These are phyloP conservation scores for Scolopax rusticola DNA, from an alignment of 2,797 vertebrate genomes.

Conservation along the genomic window DNA sequence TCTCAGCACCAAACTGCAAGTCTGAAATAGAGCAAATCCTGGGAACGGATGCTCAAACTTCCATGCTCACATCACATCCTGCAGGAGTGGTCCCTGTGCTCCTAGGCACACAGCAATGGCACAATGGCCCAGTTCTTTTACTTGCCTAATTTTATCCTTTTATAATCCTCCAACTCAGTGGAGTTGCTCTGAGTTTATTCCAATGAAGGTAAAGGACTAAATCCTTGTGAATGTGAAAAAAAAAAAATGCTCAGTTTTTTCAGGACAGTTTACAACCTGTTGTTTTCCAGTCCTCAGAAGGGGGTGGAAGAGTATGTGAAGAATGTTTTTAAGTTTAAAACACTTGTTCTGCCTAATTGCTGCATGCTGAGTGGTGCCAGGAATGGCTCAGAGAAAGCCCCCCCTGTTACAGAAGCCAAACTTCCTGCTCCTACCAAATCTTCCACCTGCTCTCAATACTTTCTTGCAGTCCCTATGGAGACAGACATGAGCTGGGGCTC, in stretches of 20 bases:
- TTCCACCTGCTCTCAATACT: background rate
- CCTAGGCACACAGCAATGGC: background rate
- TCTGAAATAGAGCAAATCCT: background rate
- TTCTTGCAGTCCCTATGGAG: background rate
- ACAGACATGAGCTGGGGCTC: background rate
- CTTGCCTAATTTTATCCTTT: background rate
- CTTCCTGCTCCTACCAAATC: background rate
- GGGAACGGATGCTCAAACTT: background rate
- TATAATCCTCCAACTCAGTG: background rate
- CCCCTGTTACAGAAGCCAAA: background rate
- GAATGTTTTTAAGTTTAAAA: background rate
- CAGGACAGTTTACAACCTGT: background rate
- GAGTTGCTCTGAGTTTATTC: background rate
- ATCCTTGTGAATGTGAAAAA: background rate
- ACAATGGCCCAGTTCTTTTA: background rate
- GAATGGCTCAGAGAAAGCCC: background rate
- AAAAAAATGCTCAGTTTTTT: background rate
- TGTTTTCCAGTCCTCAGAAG: background rate
- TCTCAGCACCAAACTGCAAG: background rate
- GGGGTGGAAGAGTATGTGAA: background rate
- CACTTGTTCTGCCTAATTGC: background rate
- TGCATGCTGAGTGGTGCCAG: background rate
- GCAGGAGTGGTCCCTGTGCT: background rate
- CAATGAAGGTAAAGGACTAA: background rate
- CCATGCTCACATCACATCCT: accelerated